Base-by-base conservation (phyloP, 92 coral and sea anemone species). In the Porites cylindrica region DNA sequence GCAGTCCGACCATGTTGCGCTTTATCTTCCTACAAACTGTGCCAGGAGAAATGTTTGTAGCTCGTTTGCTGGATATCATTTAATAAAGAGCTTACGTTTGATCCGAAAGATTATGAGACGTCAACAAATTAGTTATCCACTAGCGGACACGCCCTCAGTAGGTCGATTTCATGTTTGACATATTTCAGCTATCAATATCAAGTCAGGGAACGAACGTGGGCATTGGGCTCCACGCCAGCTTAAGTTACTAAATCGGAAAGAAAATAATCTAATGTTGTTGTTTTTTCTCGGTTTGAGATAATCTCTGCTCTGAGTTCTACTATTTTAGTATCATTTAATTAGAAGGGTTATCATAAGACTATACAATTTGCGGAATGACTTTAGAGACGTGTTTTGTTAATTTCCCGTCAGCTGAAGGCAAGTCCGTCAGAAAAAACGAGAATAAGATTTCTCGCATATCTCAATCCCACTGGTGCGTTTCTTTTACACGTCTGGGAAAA, bases 51-150 rank as follows among this genome's bases (percentile, higher is more conserved):
- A 18, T 62, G 67, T 43, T 20, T 8, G 7, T 14, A 14, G 29
- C 78, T 74, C 61, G 32, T 38, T 47, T 64, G 43, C 29, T n/a
- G 43, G 82, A 78, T 78, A 21, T 38, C n/a, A 66, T 23, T 66
- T 20, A 78, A 38, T 38, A 38, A 38, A 62, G 7, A 50, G 71
- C 66, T 78, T 78, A 78, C 53, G 10, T 51, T 32, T n/a, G 72
- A 78, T 78, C 56, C 51, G 71, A 23, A 23, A 63, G 82, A 78
- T 78, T 51, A 50, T 78, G 71, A 78, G 52, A 64, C 20, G 82
- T 78, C 82, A 78, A 50, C 82, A 64, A 17, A 17, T 63, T 26
- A 61, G 16, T 38, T 76, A 58, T 21, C 65, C 61, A n/a, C 47
- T 66, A 13, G 3, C 24, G 72, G 82, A 11, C 54, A 62, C 82